These are phyloP conservation scores for Meiosimyza platycephala DNA, from an alignment of 2,888 invertebrate genomes.

Conservation along the genomic window DNA sequence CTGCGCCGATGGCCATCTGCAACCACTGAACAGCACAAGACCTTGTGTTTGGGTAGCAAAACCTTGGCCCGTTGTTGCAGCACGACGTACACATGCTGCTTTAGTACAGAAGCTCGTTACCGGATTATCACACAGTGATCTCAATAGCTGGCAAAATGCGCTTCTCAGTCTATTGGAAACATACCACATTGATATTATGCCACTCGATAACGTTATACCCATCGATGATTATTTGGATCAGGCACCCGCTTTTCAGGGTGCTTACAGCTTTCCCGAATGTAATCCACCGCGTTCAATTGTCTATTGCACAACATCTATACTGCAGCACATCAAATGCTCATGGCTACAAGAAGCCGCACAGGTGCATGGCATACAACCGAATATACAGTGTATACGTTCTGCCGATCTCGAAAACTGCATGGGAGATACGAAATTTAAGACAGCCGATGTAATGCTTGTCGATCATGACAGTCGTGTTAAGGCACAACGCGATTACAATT, in stretches of 20 bases:
- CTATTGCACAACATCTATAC: slow-evolving; percentile 76
- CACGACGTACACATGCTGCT: slow-evolving; percentile 69
- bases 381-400: slow-evolving; percentile 79
- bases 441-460: slow-evolving; percentile 79
- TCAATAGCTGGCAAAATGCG: slow-evolving; percentile 70
- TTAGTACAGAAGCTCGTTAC: slow-evolving; percentile 70
- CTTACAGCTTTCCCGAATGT: slow-evolving; percentile 77
- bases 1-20: slow-evolving; percentile 80
- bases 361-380: slow-evolving; percentile 82
- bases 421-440: slow-evolving; percentile 72
- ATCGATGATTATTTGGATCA: slow-evolving; percentile 76
- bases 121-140: slow-evolving; percentile 64
- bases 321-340: slow-evolving; percentile 82
- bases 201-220: slow-evolving; percentile 72
- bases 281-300: slow-evolving; percentile 75
- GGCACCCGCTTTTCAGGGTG: slow-evolving; percentile 73
- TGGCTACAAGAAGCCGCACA: slow-evolving; percentile 81
- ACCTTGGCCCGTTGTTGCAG: slow-evolving; percentile 82
- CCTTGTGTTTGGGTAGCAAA: slow-evolving; percentile 84
- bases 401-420: slow-evolving; percentile 75
- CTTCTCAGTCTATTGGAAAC: slow-evolving; percentile 74
- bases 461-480: slow-evolving; percentile 78
- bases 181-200: slow-evolving; percentile 69
- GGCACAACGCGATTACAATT: slow-evolving; percentile 72
- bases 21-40: slow-evolving; percentile 70